A percentile compares a stretch with the other conserved stretches of the same genome.
Evolutionary conservation across 2,888 invertebrate genomes (phyloP).

Genomic region (Diaprepes abbreviatus): DNA sequence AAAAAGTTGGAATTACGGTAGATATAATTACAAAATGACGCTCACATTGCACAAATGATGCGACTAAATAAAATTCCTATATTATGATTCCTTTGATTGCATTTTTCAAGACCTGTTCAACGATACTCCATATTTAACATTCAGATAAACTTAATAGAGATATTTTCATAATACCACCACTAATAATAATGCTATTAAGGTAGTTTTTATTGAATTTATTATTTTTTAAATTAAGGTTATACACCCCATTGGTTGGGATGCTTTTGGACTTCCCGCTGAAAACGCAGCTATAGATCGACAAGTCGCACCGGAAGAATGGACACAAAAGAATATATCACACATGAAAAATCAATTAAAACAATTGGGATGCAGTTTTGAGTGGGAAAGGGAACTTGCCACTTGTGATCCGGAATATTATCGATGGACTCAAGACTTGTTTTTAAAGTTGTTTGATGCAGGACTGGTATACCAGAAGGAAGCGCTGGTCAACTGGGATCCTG

Average conservation of each 20-base stretch:
- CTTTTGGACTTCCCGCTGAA: constrained; percentile 98
- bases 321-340: constrained; percentile 82
- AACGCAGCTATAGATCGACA: constrained; percentile 95
- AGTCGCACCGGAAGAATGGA: constrained; percentile 89
- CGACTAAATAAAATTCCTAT: too few relatives aligned
- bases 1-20: too few relatives aligned
- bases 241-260: constrained; percentile 99
- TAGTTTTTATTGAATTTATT: too few relatives aligned
- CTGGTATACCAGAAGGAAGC: constrained; percentile 91
- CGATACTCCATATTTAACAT: too few relatives aligned
- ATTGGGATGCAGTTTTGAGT: constrained; percentile 91
- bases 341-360: constrained; percentile 86
- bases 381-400: constrained; percentile 91
- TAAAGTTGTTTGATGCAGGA: constrained; percentile 87
- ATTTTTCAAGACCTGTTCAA: too few relatives aligned
- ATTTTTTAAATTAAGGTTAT: too few relatives aligned
- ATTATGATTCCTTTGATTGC: too few relatives aligned
- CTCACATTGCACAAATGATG: too few relatives aligned
- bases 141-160: too few relatives aligned
- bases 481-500: constrained; percentile 98
- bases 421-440: constrained; percentile 97
- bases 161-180: too few relatives aligned
- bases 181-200: too few relatives aligned
- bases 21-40: too few relatives aligned
- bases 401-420: constrained; percentile 90